Evolutionary conservation across 1,140 invertebrate species (phyloP).

Genomic region (Paraescarpia echinospica): DNA sequence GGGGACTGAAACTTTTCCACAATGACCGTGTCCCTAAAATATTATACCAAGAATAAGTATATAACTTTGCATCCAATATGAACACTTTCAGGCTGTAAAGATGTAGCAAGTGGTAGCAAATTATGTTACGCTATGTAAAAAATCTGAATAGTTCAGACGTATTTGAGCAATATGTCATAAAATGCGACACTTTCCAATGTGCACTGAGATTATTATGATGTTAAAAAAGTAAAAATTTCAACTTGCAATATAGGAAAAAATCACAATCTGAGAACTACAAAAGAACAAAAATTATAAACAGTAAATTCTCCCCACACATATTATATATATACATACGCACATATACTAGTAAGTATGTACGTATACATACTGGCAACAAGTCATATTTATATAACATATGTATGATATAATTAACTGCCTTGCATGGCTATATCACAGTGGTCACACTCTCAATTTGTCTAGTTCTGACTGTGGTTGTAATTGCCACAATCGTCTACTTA

Average conservation of each 20-base stretch:
- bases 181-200: not conserved
- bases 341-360: not conserved
- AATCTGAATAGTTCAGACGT: not conserved
- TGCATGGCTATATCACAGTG: not conserved
- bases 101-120: not conserved
- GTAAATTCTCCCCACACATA: not conserved
- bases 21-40: not conserved
- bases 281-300: not conserved
- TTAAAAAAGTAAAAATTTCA: not conserved
- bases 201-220: not conserved
- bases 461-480: not conserved
- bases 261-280: not conserved
- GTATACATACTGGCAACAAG: not conserved
- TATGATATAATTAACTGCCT: not conserved
- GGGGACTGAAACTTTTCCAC: not conserved
- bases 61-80: not conserved
- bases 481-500: not conserved
- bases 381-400: not conserved
- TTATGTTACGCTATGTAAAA: not conserved
- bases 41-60: too few species aligned
- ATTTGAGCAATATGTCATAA: not conserved
- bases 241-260: not conserved
- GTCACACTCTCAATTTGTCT: not conserved
- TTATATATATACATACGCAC: not conserved
- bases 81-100: not conserved